Base-by-base conservation (phyloP, 2,113 vertebrate genomes). In the Triplophysa dalaica region DNA sequence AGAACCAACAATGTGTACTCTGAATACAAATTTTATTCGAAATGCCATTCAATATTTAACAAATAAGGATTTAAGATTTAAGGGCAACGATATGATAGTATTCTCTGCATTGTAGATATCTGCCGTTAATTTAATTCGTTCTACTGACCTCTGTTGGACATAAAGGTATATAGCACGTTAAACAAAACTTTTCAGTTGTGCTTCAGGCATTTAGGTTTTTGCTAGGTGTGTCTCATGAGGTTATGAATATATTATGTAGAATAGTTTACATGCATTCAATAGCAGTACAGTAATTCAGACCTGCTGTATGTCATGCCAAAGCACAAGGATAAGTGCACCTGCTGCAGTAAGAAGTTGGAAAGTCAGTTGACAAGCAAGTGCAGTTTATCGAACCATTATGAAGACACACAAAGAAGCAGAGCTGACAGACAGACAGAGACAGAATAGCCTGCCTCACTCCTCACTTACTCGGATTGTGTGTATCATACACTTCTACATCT, bases 61-160 rank as follows among this genome's bases (percentile, higher is more conserved):
- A 43, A 22, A 22, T 60, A 58, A 58, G 12, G 2, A 72, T 21
- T 12, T 11, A 5, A 10, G 1, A 2, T 58, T 13, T 14, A n/a
- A 16, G 2, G 19, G 29, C 16, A 12, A n/a, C n/a, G 1, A n/a
- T 29, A 13, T 41, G 2, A 5, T 13, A n/a, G 10, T 38, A 9
- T 22, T 8, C 64, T 19, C 13, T 45, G 8, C 1, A 38, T 17
- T 21, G 58, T 22, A 16, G 43, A 38, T 4, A 10, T 66, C 21
- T 50, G 12, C 4, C 22, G 13, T 50, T 41, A 60, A 67, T 64
- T 56, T 8, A 13, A 60, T 76, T 50, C 41, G 78, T 48, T 76
- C 5, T 65, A 8, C 68, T 65, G 60, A 50, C 82, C 72, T 52
- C 82, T 83, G 66, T 54, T 80, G 82, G 78, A 50, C 48, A n/a